These are phyloP conservation scores for Coleophora flavipennella DNA, from an alignment of 2,888 invertebrate species.

Conservation along the genomic window DNA sequence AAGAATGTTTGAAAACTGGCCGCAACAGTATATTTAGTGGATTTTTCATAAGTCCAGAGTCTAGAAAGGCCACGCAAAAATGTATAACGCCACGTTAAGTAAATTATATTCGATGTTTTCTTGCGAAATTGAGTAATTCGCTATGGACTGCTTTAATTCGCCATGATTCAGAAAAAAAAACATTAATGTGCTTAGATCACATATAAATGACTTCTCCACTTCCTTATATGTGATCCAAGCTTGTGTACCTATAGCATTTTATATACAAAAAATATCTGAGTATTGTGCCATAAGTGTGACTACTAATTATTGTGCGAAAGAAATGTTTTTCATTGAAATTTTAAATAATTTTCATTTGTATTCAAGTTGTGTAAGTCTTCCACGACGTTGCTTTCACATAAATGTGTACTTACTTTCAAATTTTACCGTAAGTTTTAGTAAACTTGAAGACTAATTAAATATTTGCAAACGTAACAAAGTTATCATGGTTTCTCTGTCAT, in stretches of 20 bases:
- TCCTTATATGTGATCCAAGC: too few relatives aligned
- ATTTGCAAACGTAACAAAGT: too few relatives aligned
- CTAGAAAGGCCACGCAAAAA: too few relatives aligned
- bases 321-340: not conserved
- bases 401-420: not conserved
- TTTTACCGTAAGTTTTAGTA: not conserved
- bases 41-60: too few relatives aligned
- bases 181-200: too few relatives aligned
- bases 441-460: too few relatives aligned
- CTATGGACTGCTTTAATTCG: constrained; percentile 4
- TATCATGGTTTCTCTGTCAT: constrained; percentile 1
- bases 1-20: too few relatives aligned
- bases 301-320: not conserved
- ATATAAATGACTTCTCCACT: too few relatives aligned
- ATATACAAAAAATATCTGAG: too few relatives aligned
- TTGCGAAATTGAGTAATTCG: constrained; percentile 5
- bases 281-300: not conserved
- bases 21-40: too few relatives aligned
- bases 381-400: constrained; percentile 17
- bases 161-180: constrained; percentile 2
- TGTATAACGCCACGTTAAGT: too few relatives aligned
- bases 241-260: too few relatives aligned
- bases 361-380: constrained; percentile 27
- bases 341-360: constrained; percentile 1
- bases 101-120: constrained; percentile 6